Evolutionary conservation across 1,140 invertebrate species (phyloP).

Genomic region (Bombus turneri): DNA sequence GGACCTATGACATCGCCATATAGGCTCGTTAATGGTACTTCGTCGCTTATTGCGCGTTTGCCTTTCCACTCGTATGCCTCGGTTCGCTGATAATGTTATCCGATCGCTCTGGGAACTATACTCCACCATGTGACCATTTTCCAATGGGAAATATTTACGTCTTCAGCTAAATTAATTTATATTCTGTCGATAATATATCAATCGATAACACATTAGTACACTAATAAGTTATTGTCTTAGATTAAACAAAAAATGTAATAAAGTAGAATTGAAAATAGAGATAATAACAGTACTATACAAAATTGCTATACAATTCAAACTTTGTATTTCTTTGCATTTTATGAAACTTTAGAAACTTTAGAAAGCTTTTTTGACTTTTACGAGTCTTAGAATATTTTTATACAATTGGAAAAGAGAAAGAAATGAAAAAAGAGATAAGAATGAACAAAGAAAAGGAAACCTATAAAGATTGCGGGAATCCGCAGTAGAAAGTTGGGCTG

Average conservation of each 20-base stretch:
- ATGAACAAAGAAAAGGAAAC: background rate
- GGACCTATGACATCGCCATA: conserved; percentile 9
- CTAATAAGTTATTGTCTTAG: too few species aligned
- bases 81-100: background rate
- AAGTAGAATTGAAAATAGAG: too few species aligned
- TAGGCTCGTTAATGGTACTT: conserved; percentile 43
- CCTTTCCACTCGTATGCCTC: background rate
- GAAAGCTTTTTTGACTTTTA: background rate
- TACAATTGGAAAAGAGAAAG: background rate
- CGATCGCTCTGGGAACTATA: conserved; percentile 13
- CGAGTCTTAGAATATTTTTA: conserved; percentile 7
- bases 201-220: too few species aligned
- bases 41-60: conserved; percentile 18
- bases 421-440: background rate
- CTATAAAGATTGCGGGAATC: background rate
- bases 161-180: background rate
- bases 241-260: too few species aligned
- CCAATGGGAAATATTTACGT: background rate
- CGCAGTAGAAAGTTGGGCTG: background rate
- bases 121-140: background rate
- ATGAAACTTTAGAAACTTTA: too few species aligned
- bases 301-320: too few species aligned
- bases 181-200: background rate
- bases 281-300: too few species aligned
- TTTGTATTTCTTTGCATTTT: too few species aligned